These are phyloP conservation scores for Lypha dubia DNA, from an alignment of 2,888 invertebrate species.

Conservation along the genomic window DNA sequence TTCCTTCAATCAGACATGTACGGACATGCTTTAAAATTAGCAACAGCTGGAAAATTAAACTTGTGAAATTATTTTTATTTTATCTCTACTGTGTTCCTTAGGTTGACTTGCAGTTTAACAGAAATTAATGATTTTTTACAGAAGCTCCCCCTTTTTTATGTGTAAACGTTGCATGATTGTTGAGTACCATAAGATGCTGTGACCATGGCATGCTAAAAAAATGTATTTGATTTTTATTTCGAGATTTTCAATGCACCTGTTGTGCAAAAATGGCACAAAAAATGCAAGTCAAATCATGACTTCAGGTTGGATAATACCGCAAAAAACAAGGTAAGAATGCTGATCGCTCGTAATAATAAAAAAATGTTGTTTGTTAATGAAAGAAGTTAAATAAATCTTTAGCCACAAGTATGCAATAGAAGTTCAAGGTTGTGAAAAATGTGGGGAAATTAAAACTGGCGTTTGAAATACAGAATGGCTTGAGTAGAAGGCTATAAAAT, in stretches of 20 bases:
- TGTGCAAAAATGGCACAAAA: slow-evolving; percentile 40
- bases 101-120: slow-evolving; percentile 2
- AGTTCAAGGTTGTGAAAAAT: slow-evolving; percentile 63
- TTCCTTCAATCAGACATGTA: slow-evolving; percentile 56
- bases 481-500: no score
- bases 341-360: slow-evolving; percentile 7
- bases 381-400: slow-evolving; percentile 43
- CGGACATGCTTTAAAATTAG: slow-evolving; percentile 30
- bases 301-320: slow-evolving; percentile 32
- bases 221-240: slow-evolving; percentile 56
- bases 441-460: background rate
- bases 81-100: background rate
- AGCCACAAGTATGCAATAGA: slow-evolving; percentile 32
- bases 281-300: slow-evolving; percentile 55
- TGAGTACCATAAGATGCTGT: slow-evolving; percentile 46
- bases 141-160: slow-evolving; percentile 40
- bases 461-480: background rate
- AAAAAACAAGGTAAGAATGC: slow-evolving; percentile 24
- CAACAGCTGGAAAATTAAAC: slow-evolving; percentile 57
- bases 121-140: slow-evolving; percentile 11
- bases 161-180: background rate
- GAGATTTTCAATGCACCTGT: slow-evolving; percentile 69
- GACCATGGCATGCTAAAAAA: slow-evolving; percentile 36
- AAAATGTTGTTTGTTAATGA: slow-evolving; percentile 23
- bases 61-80: slow-evolving; percentile 37